These are phyloP conservation scores for Drosophila mauritiana DNA, from an alignment of 1,140 invertebrate species.

Conservation along the genomic window DNA sequence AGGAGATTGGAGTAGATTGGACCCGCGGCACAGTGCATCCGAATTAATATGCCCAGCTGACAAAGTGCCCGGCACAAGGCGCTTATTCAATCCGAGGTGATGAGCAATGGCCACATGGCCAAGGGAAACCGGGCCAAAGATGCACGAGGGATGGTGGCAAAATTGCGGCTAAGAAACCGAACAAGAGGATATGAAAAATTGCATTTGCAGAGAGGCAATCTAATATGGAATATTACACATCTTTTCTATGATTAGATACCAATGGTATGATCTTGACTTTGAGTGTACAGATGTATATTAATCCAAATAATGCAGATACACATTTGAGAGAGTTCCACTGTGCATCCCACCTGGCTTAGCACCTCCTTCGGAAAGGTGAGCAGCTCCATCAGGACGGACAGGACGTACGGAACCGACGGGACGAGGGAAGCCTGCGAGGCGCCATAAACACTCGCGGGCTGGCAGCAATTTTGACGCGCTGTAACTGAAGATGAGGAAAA, in stretches of 20 bases:
- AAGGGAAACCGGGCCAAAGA: not conserved
- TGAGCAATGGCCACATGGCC: constrained; percentile 1
- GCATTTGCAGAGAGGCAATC: not conserved
- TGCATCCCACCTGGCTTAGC: not conserved
- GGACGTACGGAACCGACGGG: not conserved
- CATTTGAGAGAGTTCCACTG: not conserved
- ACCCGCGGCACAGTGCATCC: constrained; percentile 40
- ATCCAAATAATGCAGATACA: too few relatives aligned
- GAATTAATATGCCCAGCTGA: constrained; percentile 6
- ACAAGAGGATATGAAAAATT: not conserved
- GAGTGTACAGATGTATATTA: too few relatives aligned
- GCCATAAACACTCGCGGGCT: constrained; percentile 75
- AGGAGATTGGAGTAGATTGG: not conserved
- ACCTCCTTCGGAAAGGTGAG: not conserved
- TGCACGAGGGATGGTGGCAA: not conserved
- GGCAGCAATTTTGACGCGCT: constrained; percentile 74
- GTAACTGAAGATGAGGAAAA: constrained; percentile 62
- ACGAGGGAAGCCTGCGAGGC: constrained; percentile 10
- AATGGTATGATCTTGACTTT: too few relatives aligned
- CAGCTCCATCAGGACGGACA: constrained; percentile 3
- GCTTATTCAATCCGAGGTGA: not conserved
- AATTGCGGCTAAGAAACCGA: not conserved
- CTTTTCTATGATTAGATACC: too few relatives aligned
- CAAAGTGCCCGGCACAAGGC: constrained; percentile 7
- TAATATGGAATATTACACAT: too few relatives aligned